Conservation (phyloP, 2,113 vertebrate species). For the Baryphthengus martii region DNA sequence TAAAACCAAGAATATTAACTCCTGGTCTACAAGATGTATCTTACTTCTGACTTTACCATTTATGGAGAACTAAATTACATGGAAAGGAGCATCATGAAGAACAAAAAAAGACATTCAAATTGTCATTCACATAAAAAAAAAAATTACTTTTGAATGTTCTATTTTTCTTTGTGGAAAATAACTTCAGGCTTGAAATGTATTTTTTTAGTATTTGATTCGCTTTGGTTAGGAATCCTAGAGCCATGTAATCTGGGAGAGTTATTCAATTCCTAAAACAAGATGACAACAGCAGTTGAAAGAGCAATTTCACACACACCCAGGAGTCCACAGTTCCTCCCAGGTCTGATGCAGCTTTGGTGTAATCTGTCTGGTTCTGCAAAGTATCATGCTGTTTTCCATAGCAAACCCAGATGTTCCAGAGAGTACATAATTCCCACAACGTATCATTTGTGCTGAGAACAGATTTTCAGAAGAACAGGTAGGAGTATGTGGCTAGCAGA, state of each 20-base stretch:
- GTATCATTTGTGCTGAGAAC: background rate
- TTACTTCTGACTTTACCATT: background rate
- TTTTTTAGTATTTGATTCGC: background rate
- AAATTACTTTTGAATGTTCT: background rate
- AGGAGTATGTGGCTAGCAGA: background rate
- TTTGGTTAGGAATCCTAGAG: background rate
- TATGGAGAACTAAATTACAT: background rate
- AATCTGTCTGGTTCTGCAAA: background rate
- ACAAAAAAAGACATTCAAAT: background rate
- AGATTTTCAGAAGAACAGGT: background rate
- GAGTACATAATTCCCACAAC: background rate
- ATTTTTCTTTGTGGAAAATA: background rate
- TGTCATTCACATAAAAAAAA: background rate
- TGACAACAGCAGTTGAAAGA: background rate
- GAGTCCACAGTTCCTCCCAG: background rate
- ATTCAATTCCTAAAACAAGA: background rate
- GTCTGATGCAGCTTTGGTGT: background rate
- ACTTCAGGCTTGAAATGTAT: background rate
- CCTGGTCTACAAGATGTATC: background rate
- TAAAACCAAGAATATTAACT: background rate
- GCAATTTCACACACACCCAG: background rate
- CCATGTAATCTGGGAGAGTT: background rate
- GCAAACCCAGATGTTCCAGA: conserved; percentile 8
- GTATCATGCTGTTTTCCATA: background rate
- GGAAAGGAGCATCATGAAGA: background rate